A percentile compares a stretch with the other conserved stretches of the same genome.
Evolutionary conservation across 2,797 vertebrate species (phyloP).

Genomic region (Typhlichthys subterraneus): DNA sequence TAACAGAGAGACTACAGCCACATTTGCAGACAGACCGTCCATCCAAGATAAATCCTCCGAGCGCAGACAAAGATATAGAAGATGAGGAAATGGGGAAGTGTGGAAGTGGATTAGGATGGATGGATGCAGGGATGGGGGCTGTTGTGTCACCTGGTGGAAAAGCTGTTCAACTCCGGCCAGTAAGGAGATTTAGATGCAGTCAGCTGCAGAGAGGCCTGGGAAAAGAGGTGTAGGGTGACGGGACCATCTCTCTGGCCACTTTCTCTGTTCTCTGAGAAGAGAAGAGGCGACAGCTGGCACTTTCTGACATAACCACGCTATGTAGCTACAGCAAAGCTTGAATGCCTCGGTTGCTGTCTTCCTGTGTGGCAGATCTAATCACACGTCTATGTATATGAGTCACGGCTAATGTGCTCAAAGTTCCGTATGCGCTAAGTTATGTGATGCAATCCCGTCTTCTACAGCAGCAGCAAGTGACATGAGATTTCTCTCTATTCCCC

Average conservation of each 20-base stretch:
- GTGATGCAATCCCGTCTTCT: slow-evolving; percentile 1
- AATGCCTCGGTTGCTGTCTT: slow-evolving; percentile 31
- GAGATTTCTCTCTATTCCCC: slow-evolving; percentile 24
- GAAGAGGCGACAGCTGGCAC: slow-evolving; percentile 49
- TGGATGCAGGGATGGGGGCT: slow-evolving; percentile 47
- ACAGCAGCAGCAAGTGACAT: not conserved
- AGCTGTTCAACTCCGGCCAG: slow-evolving; percentile 50
- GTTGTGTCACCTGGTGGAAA: slow-evolving; percentile 62
- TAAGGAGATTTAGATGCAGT: slow-evolving; percentile 58
- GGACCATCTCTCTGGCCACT: slow-evolving; percentile 16
- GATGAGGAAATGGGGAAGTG: slow-evolving; percentile 35
- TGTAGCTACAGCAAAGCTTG: slow-evolving; percentile 16
- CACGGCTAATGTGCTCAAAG: slow-evolving; percentile 50
- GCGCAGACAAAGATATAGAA: slow-evolving; percentile 11
- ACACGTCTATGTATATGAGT: slow-evolving; percentile 35
- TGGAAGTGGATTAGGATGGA: slow-evolving; percentile 43
- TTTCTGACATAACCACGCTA: slow-evolving; percentile 44
- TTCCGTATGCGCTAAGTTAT: slow-evolving; percentile 6
- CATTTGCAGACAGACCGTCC: slow-evolving; percentile 25
- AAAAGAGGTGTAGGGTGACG: not conserved
- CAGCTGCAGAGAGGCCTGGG: slow-evolving; percentile 45
- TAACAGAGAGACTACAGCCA: slow-evolving; percentile 45
- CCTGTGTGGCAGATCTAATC: slow-evolving; percentile 37
- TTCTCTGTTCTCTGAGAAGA: slow-evolving; percentile 31
- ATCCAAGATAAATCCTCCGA: slow-evolving; percentile 38